These are phyloP conservation scores for Lepisosteus osseus DNA, from an alignment of 2,113 vertebrate species.

Conservation along the genomic window DNA sequence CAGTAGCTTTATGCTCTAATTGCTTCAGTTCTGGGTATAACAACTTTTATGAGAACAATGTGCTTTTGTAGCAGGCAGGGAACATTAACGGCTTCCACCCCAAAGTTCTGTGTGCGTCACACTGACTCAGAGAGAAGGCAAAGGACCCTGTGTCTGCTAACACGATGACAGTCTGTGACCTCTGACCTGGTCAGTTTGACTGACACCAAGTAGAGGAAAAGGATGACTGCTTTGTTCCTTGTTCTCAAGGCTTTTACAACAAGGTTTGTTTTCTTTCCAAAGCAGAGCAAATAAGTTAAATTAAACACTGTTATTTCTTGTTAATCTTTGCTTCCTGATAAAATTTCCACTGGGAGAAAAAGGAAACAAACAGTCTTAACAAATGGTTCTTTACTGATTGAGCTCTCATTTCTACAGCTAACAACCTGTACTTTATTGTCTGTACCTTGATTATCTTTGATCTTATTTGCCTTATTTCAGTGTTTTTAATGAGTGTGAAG, in stretches of 20 bases:
- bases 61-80: constrained; percentile 24
- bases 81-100: constrained; percentile 16
- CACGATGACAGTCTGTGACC: constrained; percentile 19
- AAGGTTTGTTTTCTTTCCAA: constrained; percentile 24
- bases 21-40: constrained; percentile 35
- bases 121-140: constrained; percentile 41
- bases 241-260: constrained; percentile 36
- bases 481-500: no score
- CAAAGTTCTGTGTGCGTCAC: constrained; percentile 26
- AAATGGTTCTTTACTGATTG: no score
- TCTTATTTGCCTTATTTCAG: no score
- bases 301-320: background rate
- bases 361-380: no score
- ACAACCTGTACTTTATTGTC: no score
- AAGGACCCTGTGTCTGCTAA: constrained; percentile 9
- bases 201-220: constrained; percentile 46
- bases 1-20: constrained; percentile 23
- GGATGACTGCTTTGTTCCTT: constrained; percentile 26
- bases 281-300: constrained; percentile 1
- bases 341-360: background rate
- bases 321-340: background rate
- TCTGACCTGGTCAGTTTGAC: constrained; percentile 62
- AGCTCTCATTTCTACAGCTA: no score
- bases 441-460: no score
- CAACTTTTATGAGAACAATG: constrained; percentile 48